Percentiles rank a stretch among this genome's conserved stretches.
These are phyloP conservation scores for Proales similis DNA, from an alignment of 1,140 invertebrate species.

Conservation along the genomic window DNA sequence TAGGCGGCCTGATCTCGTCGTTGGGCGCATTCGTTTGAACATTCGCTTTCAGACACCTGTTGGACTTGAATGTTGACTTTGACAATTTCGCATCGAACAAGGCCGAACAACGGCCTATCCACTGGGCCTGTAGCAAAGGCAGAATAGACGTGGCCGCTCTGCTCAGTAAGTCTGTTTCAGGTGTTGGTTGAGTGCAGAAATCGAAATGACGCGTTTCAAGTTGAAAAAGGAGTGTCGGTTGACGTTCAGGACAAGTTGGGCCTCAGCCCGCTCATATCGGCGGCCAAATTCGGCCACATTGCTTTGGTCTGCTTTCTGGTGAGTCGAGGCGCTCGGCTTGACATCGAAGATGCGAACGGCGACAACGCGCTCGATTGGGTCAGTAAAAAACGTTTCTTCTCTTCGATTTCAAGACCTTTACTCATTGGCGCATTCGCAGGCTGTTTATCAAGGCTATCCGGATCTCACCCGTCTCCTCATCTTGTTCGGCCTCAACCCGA, in stretches of 20 bases:
- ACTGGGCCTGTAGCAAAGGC: constrained; percentile 31
- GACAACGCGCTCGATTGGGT: constrained; percentile 87
- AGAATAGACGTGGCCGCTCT: constrained; percentile 13
- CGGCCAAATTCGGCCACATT: constrained; percentile 81
- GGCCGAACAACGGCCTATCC: constrained; percentile 10
- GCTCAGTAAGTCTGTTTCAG: background rate
- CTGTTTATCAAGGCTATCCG: constrained; percentile 60
- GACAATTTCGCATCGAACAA: constrained; percentile 20
- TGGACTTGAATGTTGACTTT: background rate
- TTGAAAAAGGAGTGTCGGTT: constrained; percentile 65
- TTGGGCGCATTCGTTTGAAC: background rate
- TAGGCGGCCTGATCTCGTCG: background rate
- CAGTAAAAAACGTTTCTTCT: constrained; percentile 66
- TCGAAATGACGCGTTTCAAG: background rate
- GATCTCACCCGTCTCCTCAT: constrained; percentile 79
- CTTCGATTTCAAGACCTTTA: background rate
- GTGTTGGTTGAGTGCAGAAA: background rate
- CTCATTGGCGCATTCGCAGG: background rate
- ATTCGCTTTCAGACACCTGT: background rate
- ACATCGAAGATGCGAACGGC: constrained; percentile 78
- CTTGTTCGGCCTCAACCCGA: constrained; percentile 75
- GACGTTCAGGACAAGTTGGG: constrained; percentile 84
- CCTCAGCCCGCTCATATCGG: constrained; percentile 77
- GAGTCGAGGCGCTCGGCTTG: constrained; percentile 73
- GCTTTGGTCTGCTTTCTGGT: constrained; percentile 78